A percentile compares a stretch with the other conserved stretches of the same genome.
Evolutionary conservation across 2,888 invertebrate species (phyloP).

Genomic region (Drosophila infuscata): DNA sequence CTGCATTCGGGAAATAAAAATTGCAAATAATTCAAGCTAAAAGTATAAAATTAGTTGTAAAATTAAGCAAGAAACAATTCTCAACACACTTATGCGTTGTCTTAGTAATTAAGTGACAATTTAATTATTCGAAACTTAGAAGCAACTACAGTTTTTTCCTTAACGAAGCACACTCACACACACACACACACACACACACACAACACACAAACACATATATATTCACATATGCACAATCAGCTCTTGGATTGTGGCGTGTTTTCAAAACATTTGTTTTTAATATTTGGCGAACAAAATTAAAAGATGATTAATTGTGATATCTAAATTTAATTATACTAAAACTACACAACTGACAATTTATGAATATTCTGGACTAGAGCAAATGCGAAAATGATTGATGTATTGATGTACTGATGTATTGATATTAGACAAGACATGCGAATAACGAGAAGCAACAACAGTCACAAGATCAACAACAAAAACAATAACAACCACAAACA

Average conservation of each 20-base stretch:
- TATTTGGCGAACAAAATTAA: slow-evolving; percentile 57
- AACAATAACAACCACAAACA: not conserved
- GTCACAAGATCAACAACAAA: not conserved
- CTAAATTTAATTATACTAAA: slow-evolving; percentile 68
- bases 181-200: slow-evolving; percentile 13
- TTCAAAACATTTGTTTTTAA: slow-evolving; percentile 35
- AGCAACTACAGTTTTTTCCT: slow-evolving; percentile 32
- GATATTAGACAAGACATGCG: slow-evolving; percentile 49
- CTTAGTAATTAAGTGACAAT: slow-evolving; percentile 33
- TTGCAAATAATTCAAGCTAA: slow-evolving; percentile 9
- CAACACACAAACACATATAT: not conserved
- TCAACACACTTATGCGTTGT: slow-evolving; percentile 26
- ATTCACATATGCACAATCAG: slow-evolving; percentile 7
- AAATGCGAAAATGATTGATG: slow-evolving; percentile 10
- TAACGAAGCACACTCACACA: slow-evolving; percentile 11
- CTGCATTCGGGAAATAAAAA: slow-evolving; percentile 22
- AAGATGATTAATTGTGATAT: slow-evolving; percentile 75
- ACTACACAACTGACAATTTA: slow-evolving; percentile 11
- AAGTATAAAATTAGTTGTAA: slow-evolving; percentile 30
- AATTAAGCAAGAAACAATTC: slow-evolving; percentile 39
- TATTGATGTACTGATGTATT: slow-evolving; percentile 37
- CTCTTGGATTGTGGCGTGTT: slow-evolving; percentile 3
- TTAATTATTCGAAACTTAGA: slow-evolving; percentile 42
- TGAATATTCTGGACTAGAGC: slow-evolving; percentile 30
- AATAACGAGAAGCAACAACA: slow-evolving; percentile 7